Evolutionary conservation across 2,888 invertebrate species (phyloP).

Genomic region (Stomorhina lunata): DNA sequence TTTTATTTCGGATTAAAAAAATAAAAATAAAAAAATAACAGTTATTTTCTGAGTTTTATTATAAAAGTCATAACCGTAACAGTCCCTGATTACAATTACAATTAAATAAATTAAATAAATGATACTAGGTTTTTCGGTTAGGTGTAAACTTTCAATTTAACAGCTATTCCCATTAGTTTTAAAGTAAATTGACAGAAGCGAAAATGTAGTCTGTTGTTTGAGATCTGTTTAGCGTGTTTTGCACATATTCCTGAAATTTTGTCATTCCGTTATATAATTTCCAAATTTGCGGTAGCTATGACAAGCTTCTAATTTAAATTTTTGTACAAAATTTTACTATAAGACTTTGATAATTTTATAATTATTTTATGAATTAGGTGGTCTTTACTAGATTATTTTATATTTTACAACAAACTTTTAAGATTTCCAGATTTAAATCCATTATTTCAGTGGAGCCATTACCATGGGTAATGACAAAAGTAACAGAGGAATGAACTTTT

Average conservation of each 20-base stretch:
- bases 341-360: no score
- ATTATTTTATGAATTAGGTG: no score
- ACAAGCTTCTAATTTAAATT: not conserved
- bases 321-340: no score
- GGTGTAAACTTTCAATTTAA: slow-evolving; percentile 16
- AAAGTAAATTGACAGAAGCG: slow-evolving; percentile 9
- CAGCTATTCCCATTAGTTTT: slow-evolving; percentile 13
- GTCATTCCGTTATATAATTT: slow-evolving; percentile 9
- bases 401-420: not conserved
- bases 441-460: not conserved
- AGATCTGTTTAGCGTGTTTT: slow-evolving; percentile 16
- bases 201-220: slow-evolving; percentile 3
- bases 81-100: no score
- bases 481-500: slow-evolving; percentile 17
- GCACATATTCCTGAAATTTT: slow-evolving; percentile 26
- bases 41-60: no score
- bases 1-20: no score
- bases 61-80: no score
- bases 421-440: slow-evolving; percentile 18
- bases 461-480: slow-evolving; percentile 29
- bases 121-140: not conserved
- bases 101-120: no score
- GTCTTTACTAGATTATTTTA: slow-evolving; percentile 4
- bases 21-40: no score
- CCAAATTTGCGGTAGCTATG: slow-evolving; percentile 8